These are phyloP conservation scores for Tupaia chinensis DNA, from an alignment of 2,113 vertebrate species.

Conservation along the genomic window DNA sequence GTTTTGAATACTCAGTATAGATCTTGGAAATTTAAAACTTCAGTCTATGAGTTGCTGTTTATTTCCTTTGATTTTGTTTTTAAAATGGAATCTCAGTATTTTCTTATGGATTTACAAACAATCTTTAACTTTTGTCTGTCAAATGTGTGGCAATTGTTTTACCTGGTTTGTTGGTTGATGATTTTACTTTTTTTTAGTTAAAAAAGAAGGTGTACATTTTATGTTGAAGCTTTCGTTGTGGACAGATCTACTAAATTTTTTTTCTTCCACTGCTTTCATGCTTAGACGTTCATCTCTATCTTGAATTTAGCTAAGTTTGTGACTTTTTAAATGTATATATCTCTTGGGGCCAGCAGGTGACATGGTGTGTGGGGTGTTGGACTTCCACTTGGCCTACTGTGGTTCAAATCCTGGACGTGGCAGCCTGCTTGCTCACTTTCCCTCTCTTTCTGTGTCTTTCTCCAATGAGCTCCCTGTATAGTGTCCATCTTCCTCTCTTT, in stretches of 20 bases:
- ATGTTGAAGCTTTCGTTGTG: background rate
- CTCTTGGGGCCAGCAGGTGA: too few species aligned
- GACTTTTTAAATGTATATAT: background rate
- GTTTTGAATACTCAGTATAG: background rate
- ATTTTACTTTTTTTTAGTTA: background rate
- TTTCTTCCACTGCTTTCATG: background rate
- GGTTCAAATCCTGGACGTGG: too few species aligned
- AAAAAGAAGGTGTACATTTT: constrained; percentile 20
- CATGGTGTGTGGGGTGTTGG: too few species aligned
- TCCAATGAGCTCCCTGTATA: too few species aligned
- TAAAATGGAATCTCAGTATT: background rate
- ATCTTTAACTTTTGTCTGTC: constrained; percentile 12
- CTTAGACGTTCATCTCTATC: background rate
- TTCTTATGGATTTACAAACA: constrained; percentile 21
- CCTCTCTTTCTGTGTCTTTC: too few species aligned
- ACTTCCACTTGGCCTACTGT: too few species aligned
- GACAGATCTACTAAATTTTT: background rate
- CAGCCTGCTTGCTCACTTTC: too few species aligned
- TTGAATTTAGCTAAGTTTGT: background rate
- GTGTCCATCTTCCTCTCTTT: too few species aligned
- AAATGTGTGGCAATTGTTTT: background rate
- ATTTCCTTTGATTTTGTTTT: constrained; percentile 50
- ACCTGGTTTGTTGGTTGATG: background rate
- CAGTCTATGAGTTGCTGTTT: background rate
- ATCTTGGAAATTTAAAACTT: constrained; percentile 48